Conservation (phyloP, 2,888 invertebrate species). For the Lasioglossum oenotherae region DNA sequence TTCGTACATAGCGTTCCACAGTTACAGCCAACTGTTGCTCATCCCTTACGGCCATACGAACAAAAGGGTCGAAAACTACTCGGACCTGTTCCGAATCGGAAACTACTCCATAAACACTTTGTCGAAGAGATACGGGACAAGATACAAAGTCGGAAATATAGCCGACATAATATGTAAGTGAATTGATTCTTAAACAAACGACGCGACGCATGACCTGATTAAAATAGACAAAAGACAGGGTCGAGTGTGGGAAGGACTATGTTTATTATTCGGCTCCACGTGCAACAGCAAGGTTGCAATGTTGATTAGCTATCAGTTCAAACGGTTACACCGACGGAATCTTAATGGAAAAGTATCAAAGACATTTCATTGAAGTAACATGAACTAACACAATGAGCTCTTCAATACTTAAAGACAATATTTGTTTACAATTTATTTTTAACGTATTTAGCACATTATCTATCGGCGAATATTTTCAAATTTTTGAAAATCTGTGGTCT, state of each 20-base stretch:
- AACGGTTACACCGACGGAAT: neutral
- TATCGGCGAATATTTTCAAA: no score
- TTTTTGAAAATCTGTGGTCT: no score
- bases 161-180: conserved; percentile 86
- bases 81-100: conserved; percentile 85
- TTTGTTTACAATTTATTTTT: neutral
- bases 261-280: conserved; percentile 12
- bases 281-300: conserved; percentile 9
- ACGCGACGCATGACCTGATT: neutral
- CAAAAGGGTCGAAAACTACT: conserved; percentile 86
- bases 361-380: neutral
- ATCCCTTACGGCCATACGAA: conserved; percentile 89
- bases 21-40: conserved; percentile 89
- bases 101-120: conserved; percentile 85
- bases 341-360: neutral
- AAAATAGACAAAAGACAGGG: neutral
- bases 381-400: neutral
- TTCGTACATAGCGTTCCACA: conserved; percentile 90
- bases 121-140: conserved; percentile 86
- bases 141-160: conserved; percentile 87
- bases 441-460: no score
- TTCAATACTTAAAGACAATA: neutral
- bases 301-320: neutral
- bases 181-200: neutral
- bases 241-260: conserved; percentile 10